These are phyloP conservation scores for Palythoa heliodiscus DNA, from an alignment of 92 coral and sea anemone genomes.

Conservation along the genomic window DNA sequence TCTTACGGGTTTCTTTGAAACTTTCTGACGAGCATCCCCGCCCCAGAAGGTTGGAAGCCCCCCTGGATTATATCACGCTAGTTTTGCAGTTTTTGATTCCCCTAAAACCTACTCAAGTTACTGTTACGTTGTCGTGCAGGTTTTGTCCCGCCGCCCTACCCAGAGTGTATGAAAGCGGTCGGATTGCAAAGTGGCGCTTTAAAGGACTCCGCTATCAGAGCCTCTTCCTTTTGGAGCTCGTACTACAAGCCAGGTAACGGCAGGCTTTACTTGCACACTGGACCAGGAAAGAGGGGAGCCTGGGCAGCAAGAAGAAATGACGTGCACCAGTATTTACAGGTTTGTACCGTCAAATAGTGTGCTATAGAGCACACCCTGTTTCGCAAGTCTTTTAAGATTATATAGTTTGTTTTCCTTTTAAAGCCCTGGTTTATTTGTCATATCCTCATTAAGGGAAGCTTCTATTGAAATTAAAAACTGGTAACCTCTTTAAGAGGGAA, in stretches of 20 bases:
- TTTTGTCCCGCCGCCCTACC: constrained; percentile 31
- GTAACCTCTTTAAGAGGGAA: no score
- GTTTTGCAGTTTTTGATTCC: no score
- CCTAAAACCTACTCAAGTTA: not conserved
- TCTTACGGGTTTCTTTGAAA: no score
- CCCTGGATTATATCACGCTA: no score
- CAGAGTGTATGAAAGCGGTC: constrained; percentile 16
- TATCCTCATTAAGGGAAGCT: no score
- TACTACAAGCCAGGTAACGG: constrained; percentile 3
- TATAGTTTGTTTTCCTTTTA: no score
- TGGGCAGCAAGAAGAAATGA: constrained; percentile 12
- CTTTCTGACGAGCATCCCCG: no score
- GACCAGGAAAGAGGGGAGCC: not conserved
- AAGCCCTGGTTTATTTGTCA: not conserved
- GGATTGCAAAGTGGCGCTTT: constrained; percentile 28
- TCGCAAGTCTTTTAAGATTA: not conserved
- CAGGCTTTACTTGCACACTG: constrained; percentile 15
- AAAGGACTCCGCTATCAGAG: constrained; percentile 18
- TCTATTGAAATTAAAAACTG: no score
- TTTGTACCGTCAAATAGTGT: not conserved
- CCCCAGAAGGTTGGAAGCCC: no score
- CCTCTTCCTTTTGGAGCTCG: constrained; percentile 7
- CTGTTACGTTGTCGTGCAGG: not conserved
- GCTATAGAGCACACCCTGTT: no score
- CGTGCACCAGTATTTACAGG: not conserved